Percentiles rank a stretch among this genome's conserved stretches.
These are phyloP conservation scores for Fulica atra DNA, from an alignment of 2,113 vertebrate species.

Conservation along the genomic window DNA sequence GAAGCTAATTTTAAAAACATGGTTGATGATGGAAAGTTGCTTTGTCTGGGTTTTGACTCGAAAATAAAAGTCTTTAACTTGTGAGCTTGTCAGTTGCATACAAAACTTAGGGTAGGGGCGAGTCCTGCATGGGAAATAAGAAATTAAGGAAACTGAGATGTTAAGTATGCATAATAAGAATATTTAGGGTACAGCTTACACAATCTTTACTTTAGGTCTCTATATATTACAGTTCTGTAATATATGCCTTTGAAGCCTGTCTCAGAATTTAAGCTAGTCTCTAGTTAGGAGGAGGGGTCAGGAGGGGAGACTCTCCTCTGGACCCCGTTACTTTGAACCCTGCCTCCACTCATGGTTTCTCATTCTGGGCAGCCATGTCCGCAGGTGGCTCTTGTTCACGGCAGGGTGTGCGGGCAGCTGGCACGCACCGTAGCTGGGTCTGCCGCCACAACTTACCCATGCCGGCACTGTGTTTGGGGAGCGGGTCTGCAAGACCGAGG, in stretches of 20 bases:
- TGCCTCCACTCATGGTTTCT: neutral
- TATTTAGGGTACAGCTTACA: slow-evolving; percentile 51
- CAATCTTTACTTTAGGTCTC: neutral
- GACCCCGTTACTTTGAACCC: neutral
- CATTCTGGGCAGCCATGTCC: neutral
- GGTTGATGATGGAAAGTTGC: neutral
- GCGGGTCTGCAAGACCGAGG: neutral
- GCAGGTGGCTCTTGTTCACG: neutral
- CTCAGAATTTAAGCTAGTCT: slow-evolving; percentile 14
- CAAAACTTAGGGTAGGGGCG: neutral
- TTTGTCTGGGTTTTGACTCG: neutral
- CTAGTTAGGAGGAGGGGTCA: neutral
- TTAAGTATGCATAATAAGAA: neutral
- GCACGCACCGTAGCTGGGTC: neutral
- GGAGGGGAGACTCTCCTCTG: neutral
- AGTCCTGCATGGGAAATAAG: neutral
- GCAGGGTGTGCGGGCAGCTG: neutral
- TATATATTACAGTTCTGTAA: slow-evolving; percentile 34
- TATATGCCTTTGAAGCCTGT: slow-evolving; percentile 5
- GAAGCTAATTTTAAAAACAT: neutral
- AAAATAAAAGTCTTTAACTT: neutral
- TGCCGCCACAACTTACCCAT: rapidly evolving
- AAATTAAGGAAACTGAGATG: neutral
- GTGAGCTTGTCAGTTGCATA: neutral
- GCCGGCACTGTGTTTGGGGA: neutral